These are phyloP conservation scores for Zalophus californianus DNA, from an alignment of 2,797 vertebrate genomes.

Conservation along the genomic window DNA sequence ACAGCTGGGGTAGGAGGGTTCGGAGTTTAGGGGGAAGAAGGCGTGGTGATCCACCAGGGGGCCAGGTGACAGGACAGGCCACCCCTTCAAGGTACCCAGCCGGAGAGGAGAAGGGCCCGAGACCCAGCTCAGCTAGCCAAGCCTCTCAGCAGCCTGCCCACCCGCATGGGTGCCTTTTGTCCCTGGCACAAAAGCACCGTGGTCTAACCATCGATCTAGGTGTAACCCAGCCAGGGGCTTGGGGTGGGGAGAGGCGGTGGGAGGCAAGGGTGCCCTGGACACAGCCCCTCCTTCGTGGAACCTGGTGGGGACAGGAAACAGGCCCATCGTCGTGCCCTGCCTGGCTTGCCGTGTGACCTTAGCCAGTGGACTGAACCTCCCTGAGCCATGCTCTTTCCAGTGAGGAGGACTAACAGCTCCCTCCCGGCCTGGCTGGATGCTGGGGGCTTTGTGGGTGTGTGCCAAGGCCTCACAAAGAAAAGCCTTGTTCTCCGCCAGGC, in stretches of 20 bases:
- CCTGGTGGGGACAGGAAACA: neutral
- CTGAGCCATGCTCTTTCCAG: neutral
- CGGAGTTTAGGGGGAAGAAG: neutral
- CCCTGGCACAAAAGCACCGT: neutral
- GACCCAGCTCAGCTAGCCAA: neutral
- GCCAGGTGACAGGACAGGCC: neutral
- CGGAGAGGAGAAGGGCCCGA: neutral
- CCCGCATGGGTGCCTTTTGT: neutral
- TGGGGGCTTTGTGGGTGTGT: neutral
- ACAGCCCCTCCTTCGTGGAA: neutral
- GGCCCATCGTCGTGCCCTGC: fast-evolving
- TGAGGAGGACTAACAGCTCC: neutral
- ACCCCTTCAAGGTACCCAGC: neutral
- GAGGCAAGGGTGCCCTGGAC: neutral
- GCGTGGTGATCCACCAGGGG: neutral
- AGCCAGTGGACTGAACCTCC: neutral
- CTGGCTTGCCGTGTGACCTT: neutral
- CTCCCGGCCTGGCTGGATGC: neutral
- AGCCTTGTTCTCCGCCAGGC: slow-evolving; percentile 56
- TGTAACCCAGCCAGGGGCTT: neutral
- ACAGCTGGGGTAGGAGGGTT: neutral
- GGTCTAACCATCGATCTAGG: neutral
- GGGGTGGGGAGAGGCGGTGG: fast-evolving
- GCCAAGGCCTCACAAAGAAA: slow-evolving; percentile 31
- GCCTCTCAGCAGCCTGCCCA: fast-evolving